Evolutionary conservation across 1,140 invertebrate genomes (phyloP).

Genomic region (Drosophila nasuta): DNA sequence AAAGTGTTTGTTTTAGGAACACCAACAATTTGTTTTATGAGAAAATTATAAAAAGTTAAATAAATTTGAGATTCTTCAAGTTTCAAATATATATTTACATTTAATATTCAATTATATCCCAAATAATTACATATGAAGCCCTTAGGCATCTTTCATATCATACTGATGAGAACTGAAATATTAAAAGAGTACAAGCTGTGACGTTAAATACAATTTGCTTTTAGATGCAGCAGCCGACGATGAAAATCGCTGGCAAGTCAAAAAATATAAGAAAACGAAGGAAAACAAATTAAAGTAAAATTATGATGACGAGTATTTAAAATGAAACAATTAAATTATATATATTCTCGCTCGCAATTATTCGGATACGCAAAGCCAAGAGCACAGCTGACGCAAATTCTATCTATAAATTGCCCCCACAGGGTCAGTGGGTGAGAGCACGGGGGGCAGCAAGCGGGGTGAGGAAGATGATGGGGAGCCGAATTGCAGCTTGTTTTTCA

Average conservation of each 20-base stretch:
- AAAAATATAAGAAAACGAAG: constrained; percentile 11
- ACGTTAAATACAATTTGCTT: constrained; percentile 49
- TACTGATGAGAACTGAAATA: not conserved
- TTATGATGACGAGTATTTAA: constrained; percentile 48
- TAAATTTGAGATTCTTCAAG: too few species aligned
- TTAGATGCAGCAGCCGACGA: constrained; percentile 10
- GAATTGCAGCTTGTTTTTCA: constrained; percentile 3
- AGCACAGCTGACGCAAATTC: constrained; percentile 69
- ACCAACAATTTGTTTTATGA: too few species aligned
- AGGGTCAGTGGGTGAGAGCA: constrained; percentile 34
- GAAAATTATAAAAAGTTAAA: too few species aligned
- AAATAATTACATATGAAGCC: too few species aligned
- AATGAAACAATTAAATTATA: constrained; percentile 74
- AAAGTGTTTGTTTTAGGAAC: too few species aligned
- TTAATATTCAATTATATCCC: too few species aligned
- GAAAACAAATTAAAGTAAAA: constrained; percentile 44
- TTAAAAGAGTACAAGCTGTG: constrained; percentile 24
- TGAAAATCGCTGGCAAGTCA: constrained; percentile 23
- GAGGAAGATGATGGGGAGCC: not conserved
- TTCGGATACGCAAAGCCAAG: constrained; percentile 60
- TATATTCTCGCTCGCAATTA: constrained; percentile 51
- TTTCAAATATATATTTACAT: too few species aligned
- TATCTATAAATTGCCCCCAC: constrained; percentile 36
- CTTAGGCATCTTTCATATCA: not conserved
- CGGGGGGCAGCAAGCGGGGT: not conserved